These are phyloP conservation scores for Betta splendens DNA, from an alignment of 2,797 vertebrate species.

Conservation along the genomic window DNA sequence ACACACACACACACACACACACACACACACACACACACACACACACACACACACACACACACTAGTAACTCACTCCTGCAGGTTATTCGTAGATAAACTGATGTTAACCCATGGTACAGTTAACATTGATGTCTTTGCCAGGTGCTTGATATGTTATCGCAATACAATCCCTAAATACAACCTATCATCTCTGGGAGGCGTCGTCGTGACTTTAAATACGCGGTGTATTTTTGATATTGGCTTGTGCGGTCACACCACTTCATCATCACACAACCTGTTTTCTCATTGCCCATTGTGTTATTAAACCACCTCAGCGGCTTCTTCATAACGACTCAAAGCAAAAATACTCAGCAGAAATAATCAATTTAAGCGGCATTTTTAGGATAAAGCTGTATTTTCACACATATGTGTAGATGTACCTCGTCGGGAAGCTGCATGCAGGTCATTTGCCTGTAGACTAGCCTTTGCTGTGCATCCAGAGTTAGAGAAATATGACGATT, in stretches of 20 bases:
- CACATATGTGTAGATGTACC: slow-evolving; percentile 37
- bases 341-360: slow-evolving; percentile 5
- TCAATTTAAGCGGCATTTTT: slow-evolving; percentile 41
- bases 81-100: slow-evolving; percentile 27
- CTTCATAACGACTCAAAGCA: slow-evolving; percentile 14
- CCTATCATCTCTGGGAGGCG: slow-evolving; percentile 66
- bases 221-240: slow-evolving; percentile 73
- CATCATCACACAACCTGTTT: slow-evolving; percentile 15
- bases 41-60: slow-evolving; percentile 16
- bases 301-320: slow-evolving; percentile 28
- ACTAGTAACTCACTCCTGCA: slow-evolving; percentile 30
- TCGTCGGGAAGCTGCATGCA: slow-evolving; percentile 69
- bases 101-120: slow-evolving; percentile 55
- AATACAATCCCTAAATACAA: slow-evolving; percentile 57
- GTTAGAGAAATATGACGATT: slow-evolving; percentile 40
- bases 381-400: slow-evolving; percentile 37
- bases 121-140: slow-evolving; percentile 50
- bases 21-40: slow-evolving; percentile 16
- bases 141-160: slow-evolving; percentile 66
- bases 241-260: slow-evolving; percentile 48
- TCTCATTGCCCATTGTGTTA: slow-evolving; percentile 34
- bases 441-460: slow-evolving; percentile 65
- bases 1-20: slow-evolving; percentile 15
- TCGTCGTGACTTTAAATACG: slow-evolving; percentile 56
- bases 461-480: slow-evolving; percentile 57